Evolutionary conservation across 2,113 vertebrate genomes (phyloP), one percentile per base, ranked within the genome.

Genomic region (Urocitellus parryii): DNA sequence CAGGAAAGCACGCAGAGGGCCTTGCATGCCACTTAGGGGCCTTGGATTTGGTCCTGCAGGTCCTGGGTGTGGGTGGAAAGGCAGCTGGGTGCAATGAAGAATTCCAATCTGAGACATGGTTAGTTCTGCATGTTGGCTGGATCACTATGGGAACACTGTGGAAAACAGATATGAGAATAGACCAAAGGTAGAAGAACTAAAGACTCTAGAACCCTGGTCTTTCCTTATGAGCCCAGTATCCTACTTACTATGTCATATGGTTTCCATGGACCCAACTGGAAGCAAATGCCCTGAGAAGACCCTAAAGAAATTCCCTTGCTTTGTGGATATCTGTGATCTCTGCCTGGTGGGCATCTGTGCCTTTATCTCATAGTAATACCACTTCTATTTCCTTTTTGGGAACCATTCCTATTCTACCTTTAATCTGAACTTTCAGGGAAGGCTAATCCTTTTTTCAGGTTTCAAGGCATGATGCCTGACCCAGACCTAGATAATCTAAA

Each of bases 111-210:
- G 61, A 91, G 84, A 51, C 29, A 68, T 10, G 42, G n/a, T 91
- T 93, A n/a, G 48, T 48, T 86, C 84, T 88, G 24, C 53, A 37
- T 94, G 74, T 96, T 90, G 83, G 29, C 29, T 81, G 53, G 13
- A 70, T 88, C 51, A 67, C 42, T 61, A 73, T 84, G 88, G n/a
- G 34, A 92, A 56, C 8, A 32, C 80, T 25, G 1, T 48, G 45
- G 73, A 78, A 76, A 79, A 63, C 42, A 83, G 84, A 92, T 84
- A n/a, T 48, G 79, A 53, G 14, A 70, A 63, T 22, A 82, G 45
- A 81, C 29, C 34, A 18, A 58, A 88, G 27, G 58, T 20, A 83
- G n/a, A 37, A 74, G n/a, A 39, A 70, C 11, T 45, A 48, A n/a
- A 24, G 56, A 82, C 53, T 91, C 68, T 61, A 88, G 72, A 90